These are phyloP conservation scores for Chiroxiphia lanceolata DNA, from an alignment of 2,797 vertebrate species.

Conservation along the genomic window DNA sequence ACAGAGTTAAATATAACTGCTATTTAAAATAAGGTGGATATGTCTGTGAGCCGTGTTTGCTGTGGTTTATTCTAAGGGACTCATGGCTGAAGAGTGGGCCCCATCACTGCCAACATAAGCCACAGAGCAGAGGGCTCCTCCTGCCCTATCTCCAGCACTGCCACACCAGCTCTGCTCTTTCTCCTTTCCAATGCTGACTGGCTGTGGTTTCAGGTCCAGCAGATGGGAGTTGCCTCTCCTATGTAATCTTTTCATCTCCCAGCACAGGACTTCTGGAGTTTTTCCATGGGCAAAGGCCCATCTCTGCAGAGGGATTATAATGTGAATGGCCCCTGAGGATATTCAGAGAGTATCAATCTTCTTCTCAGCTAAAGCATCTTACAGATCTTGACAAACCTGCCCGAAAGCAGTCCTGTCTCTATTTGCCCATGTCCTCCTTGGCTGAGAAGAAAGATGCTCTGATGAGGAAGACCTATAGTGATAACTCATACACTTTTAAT, in stretches of 20 bases:
- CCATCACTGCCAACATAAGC: background rate
- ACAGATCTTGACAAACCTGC: background rate
- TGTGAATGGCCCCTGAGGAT: background rate
- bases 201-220: background rate
- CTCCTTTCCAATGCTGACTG: background rate
- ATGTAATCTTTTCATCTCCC: fast-evolving
- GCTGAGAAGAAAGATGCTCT: background rate
- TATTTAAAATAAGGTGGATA: background rate
- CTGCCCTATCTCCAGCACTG: background rate
- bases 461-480: background rate
- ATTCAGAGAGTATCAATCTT: background rate
- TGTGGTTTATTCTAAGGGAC: background rate
- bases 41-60: fast-evolving
- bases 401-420: background rate
- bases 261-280: background rate
- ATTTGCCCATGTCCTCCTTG: background rate
- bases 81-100: fast-evolving
- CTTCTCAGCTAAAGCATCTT: background rate
- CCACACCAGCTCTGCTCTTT: background rate
- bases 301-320: background rate
- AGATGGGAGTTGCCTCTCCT: background rate
- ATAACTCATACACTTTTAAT: background rate
- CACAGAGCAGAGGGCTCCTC: background rate
- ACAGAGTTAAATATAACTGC: background rate
- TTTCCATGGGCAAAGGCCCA: background rate